phyloP scores from a whole-genome alignment of 2,113 vertebrate genomes.

The Cercocebus atys region DNA sequence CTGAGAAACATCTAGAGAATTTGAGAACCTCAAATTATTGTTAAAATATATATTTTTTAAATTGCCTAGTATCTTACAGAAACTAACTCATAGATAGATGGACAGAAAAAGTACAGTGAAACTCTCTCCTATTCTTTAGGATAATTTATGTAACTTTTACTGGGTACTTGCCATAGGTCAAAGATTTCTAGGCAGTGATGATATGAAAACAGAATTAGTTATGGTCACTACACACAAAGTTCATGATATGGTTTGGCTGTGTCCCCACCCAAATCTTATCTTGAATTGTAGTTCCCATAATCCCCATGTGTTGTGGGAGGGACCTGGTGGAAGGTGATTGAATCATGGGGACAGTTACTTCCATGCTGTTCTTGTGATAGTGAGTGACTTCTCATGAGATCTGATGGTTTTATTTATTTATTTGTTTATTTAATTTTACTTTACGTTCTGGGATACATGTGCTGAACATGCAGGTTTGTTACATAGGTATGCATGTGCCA shows the following conservation, averaged over 20 bases:
- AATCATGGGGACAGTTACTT: too few species aligned
- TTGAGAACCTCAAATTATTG: background rate
- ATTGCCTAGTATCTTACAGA: background rate
- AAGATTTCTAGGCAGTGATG: background rate
- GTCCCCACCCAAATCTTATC: too few species aligned
- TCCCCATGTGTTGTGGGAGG: too few species aligned
- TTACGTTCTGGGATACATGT: too few species aligned
- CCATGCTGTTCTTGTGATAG: too few species aligned
- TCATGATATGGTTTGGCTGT: background rate
- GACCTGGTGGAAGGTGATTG: too few species aligned
- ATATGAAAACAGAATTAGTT: background rate
- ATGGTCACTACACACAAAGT: background rate
- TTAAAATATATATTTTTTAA: background rate
- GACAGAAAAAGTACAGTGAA: background rate
- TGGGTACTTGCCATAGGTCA: background rate
- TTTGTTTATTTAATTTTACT: too few species aligned
- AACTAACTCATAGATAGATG: background rate
- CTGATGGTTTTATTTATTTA: too few species aligned
- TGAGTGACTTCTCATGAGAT: too few species aligned
- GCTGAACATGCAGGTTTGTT: too few species aligned
- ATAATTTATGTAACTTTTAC: background rate
- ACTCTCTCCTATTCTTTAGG: background rate
- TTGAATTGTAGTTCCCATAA: too few species aligned
- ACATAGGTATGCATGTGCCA: too few species aligned
- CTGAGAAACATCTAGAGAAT: background rate